phyloP scores from a whole-genome alignment of 2,113 vertebrate species.

The Larimichthys polyactis region DNA sequence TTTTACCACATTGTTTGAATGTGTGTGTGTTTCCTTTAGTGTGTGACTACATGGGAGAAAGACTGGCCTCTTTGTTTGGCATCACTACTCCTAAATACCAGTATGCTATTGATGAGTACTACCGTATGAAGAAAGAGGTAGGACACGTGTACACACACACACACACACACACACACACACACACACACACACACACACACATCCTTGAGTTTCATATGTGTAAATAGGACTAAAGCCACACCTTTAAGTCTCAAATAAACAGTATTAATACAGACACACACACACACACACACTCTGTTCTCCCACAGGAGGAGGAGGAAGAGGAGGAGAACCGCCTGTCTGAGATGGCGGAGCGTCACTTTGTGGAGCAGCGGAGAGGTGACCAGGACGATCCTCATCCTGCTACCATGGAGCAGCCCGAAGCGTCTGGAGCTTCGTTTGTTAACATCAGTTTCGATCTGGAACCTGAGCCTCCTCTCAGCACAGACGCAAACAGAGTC shows the following conservation, averaged over 20 bases:
- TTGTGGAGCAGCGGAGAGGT: constrained; percentile 83
- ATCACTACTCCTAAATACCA: constrained; percentile 98
- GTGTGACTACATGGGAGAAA: constrained; percentile 98
- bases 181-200: background rate
- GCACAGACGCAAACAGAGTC: constrained; percentile 84
- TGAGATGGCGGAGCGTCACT: constrained; percentile 90
- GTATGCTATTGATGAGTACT: constrained; percentile 98
- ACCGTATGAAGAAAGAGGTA: constrained; percentile 98
- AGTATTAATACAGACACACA: background rate
- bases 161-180: too few species aligned
- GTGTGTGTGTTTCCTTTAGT: constrained; percentile 81
- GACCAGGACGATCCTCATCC: constrained; percentile 76
- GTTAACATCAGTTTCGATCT: constrained; percentile 95
- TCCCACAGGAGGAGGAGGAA: constrained; percentile 92
- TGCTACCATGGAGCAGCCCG: constrained; percentile 87
- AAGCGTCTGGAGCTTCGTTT: constrained; percentile 86
- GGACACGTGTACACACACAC: background rate
- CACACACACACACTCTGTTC: background rate
- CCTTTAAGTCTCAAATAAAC: background rate
- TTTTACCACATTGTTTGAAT: background rate
- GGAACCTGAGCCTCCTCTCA: constrained; percentile 84
- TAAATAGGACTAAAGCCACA: background rate
- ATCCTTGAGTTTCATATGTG: background rate
- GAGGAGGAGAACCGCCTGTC: constrained; percentile 94
- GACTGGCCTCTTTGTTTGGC: constrained; percentile 93